Base-by-base conservation (phyloP, 2,797 vertebrate species). In the Clarias platycephalus region DNA sequence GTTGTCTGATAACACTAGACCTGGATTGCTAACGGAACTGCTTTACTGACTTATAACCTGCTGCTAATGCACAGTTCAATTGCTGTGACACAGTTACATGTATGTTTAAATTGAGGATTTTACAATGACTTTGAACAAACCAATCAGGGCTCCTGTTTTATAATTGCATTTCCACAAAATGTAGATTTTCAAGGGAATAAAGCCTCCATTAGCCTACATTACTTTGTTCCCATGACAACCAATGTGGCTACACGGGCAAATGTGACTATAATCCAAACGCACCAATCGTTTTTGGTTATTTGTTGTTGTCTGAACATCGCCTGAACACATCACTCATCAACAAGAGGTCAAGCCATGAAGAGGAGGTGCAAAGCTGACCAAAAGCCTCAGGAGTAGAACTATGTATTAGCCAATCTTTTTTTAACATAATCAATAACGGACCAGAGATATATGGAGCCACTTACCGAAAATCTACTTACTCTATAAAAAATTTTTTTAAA, bases 241-340 rank as follows among this genome's bases (percentile, higher is more conserved):
- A 53, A 49, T 24, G 16, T 31, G n/a, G 2, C 40, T 8, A 66
- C 78, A 53, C 0, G n/a, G 2, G n/a, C 66, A 66, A 80, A 80
- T 64, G 78, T 80, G 78, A 66, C 78, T 64, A 67, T 24, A 66
- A 80, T 80, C 78, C 78, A 64, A 66, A 66, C 8, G 10, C 40
- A 80, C 40, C 62, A 66, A 80, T 80, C 7, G 62, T n/a, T 5
- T 40, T 80, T 80, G 78, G 40, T 53, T 66, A 53, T 44, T 66
- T 66, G 40, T 66, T 44, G 40, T 40, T 40, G 40, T 40, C 78
- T 66, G 62, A 53, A 66, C 26, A 53, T 53, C 62, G 6, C 62
- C 40, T 20, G 53, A 80, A 80, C 62, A 28, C 62, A 31, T 31
- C 40, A 80, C 40, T 31, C 37, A 13, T 80, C 58, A 79, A 7